Evolutionary conservation across 2,113 vertebrate genomes (phyloP), one percentile per base, ranked within the genome.

Genomic region (Tor tambroides): DNA sequence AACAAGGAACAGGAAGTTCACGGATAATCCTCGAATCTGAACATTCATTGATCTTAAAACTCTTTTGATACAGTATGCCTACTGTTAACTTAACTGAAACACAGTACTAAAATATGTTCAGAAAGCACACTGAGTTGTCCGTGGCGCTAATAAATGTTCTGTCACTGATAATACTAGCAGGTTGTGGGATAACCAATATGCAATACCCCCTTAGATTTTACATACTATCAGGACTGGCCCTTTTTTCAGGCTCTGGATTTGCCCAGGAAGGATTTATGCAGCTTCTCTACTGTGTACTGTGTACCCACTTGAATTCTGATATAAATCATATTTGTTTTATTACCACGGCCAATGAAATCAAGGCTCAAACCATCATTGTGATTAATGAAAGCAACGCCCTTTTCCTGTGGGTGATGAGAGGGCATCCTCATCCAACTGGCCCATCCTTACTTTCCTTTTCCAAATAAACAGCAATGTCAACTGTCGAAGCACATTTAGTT

Each of bases 401-500:
- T 56, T 86, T 88, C 85, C 87, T 89, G 84, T 75, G 28, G 63
- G 83, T 89, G 83, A 79, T 91, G 85, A 35, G 7, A 14, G 59
- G 80, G 46, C 77, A 63, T 59, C 78, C 35, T 78, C 88, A 82
- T 91, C 77, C 61, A 89, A 84, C 79, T 72, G 90, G 92, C 91
- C 88, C 81, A 90, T 74, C 81, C 84, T 90, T 67, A 84, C 86
- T 78, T 86, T 86, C 87, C 89, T 87, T 90, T 78, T 86, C 87
- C 86, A 91, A 91, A 90, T 90, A 90, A 92, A 91, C 35, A 49
- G 61, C 67, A 90, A 79, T 84, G 91, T 90, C 91, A 91, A 87
- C 91, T 85, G 84, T 5, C 26, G 90, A 75, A 61, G 9, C 86
- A 85, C 92, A 93, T 93, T 94, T 92, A 92, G 93, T 91, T 93